Conservation (phyloP, 2,113 vertebrate genomes). For the Pelusios castaneus region DNA sequence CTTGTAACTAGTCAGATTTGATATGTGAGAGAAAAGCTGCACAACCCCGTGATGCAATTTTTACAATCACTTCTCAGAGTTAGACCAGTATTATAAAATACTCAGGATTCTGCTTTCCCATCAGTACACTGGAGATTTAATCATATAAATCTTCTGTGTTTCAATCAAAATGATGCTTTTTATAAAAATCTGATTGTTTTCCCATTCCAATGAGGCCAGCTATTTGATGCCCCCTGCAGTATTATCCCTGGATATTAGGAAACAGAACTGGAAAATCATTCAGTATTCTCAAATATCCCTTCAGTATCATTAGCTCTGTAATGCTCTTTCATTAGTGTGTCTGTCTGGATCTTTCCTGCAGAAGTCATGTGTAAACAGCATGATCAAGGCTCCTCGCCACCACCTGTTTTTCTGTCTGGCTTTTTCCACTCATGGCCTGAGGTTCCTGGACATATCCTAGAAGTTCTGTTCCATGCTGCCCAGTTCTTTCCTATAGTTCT, state of each 20-base stretch:
- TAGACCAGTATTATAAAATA: not conserved
- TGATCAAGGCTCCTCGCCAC: not conserved
- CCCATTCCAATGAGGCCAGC: not conserved
- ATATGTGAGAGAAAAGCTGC: not conserved
- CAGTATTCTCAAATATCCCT: not conserved
- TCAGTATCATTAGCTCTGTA: not conserved
- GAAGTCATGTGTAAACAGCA: not conserved
- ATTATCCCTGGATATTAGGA: not conserved
- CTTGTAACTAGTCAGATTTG: not conserved
- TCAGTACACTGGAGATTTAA: not conserved
- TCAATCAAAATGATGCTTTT: not conserved
- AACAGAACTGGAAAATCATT: not conserved
- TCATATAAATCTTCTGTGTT: not conserved
- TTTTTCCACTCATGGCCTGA: not conserved
- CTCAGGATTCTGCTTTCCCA: not conserved
- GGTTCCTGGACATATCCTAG: not conserved
- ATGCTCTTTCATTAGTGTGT: fast-evolving
- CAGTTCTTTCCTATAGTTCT: conserved; percentile 39
- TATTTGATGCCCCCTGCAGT: not conserved
- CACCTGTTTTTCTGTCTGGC: not conserved
- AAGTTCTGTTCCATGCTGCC: conserved; percentile 19
- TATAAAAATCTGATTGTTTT: not conserved
- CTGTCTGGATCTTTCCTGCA: not conserved
- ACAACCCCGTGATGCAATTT: not conserved
- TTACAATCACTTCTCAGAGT: not conserved